A percentile compares a stretch with the other conserved stretches of the same genome.
Conservation (phyloP, 2,888 invertebrate species). For the Heliconius hortense region DNA sequence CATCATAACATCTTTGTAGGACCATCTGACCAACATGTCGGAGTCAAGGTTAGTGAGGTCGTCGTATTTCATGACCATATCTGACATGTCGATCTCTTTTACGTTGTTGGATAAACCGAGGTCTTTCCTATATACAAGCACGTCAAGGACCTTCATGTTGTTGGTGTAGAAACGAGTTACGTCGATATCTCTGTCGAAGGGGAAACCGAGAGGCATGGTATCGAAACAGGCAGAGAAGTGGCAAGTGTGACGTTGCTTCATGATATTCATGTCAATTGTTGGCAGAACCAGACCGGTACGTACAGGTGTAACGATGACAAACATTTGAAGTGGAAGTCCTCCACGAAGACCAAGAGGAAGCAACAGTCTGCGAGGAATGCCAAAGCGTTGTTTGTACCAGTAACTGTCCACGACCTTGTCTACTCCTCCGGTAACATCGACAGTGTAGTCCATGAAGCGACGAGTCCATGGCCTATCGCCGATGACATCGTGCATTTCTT, state of each 20-base stretch:
- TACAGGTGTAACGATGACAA: constrained; percentile 83
- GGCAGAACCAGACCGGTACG: constrained; percentile 74
- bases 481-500: constrained; percentile 84
- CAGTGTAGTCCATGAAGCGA: constrained; percentile 50
- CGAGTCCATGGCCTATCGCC: constrained; percentile 81
- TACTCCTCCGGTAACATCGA: constrained; percentile 69
- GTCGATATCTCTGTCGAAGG: constrained; percentile 86
- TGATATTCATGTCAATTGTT: constrained; percentile 68
- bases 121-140: constrained; percentile 84
- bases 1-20: constrained; percentile 72
- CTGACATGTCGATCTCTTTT: constrained; percentile 64
- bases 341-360: constrained; percentile 86
- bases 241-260: constrained; percentile 78
- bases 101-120: constrained; percentile 59
- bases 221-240: constrained; percentile 82
- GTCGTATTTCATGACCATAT: constrained; percentile 72
- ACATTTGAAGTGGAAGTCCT: constrained; percentile 85
- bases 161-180: constrained; percentile 82
- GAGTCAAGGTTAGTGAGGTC: constrained; percentile 70
- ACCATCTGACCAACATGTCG: constrained; percentile 65
- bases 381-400: constrained; percentile 78
- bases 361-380: constrained; percentile 86
- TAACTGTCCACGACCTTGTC: constrained; percentile 79
- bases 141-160: constrained; percentile 86
- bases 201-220: constrained; percentile 86